Base-by-base conservation (phyloP, 2,888 invertebrate genomes). In the Diarsia mendica region DNA sequence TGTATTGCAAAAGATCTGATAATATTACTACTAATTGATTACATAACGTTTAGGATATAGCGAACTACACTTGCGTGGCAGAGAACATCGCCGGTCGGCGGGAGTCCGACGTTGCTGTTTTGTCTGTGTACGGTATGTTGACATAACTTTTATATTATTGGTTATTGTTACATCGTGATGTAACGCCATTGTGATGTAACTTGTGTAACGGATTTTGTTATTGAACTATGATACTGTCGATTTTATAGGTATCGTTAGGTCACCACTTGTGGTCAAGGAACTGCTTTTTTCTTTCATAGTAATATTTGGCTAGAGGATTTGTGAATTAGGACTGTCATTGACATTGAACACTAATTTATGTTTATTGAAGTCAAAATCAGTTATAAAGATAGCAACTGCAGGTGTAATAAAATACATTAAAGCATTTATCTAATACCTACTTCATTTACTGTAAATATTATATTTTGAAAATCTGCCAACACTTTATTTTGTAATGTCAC, bases 61-160 rank as follows among this genome's bases (percentile, higher is more conserved):
- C 99, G 69, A 99, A 99, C 97, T 99, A 99, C 95, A 98, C 99
- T 46, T 99, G 99, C 92, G 98, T 99, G 33, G 99, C 99, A 2
- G 98, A 99, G 94, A 99, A 99, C 94, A 97, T 99, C 80, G 99
- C 99, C 5, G 98, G 98, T 6, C 98, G 98, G 81, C 97, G 99
- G 69, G 97, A 98, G 89, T 98, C 98, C 67, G 98, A 98, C 80
- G 97, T 98, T 2, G 99, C 99, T 39, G 97, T 98, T 80, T 97
- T 99, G 89, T 98, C 98, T 84, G 98, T 99, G 80, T 99, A 98
- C 93, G 99, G 99, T 99, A 97, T 97, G 98, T 96, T 83, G 80
- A 76, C 58, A 83, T 79, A 82, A 77, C 76, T 75, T 70, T 72
- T 64, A 74, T 83, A 82, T 75, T 76, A 71, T 77, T 65, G 39